Evolutionary conservation across 2,888 invertebrate species (phyloP).

Genomic region (Parascotia fuliginaria): DNA sequence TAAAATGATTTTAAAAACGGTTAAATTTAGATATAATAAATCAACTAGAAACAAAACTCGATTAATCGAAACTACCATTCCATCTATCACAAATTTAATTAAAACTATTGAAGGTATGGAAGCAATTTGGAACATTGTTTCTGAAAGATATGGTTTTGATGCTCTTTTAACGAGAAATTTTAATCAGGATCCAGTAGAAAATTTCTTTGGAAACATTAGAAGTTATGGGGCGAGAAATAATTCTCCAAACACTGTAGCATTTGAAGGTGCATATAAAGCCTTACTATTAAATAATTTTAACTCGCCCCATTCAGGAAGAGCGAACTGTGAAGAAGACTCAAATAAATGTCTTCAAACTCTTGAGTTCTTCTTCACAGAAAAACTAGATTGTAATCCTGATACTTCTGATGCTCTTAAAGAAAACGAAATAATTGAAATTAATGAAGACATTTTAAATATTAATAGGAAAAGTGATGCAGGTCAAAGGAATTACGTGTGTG

Average conservation of each 20-base stretch:
- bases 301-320: slow-evolving; percentile 3
- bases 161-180: slow-evolving; percentile 18
- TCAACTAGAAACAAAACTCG: slow-evolving; percentile 1
- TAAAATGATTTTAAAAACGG: neutral
- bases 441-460: neutral
- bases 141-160: slow-evolving; percentile 3
- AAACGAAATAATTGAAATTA: neutral
- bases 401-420: slow-evolving; percentile 1
- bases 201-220: slow-evolving; percentile 24
- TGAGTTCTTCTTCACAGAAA: neutral
- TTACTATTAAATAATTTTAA: slow-evolving; percentile 8
- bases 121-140: neutral
- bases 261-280: slow-evolving; percentile 5
- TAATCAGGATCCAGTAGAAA: slow-evolving; percentile 27
- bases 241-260: slow-evolving; percentile 4
- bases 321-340: neutral
- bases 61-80: neutral
- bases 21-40: slow-evolving; percentile 1
- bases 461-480: neutral
- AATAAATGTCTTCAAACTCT: slow-evolving; percentile 3
- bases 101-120: slow-evolving; percentile 2
- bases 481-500: slow-evolving; percentile 13
- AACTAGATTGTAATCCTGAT: neutral
- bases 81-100: neutral
- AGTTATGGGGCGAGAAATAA: slow-evolving; percentile 20